Evolutionary conservation across 1,140 invertebrate genomes (phyloP), one percentile per base, ranked within the genome.

Genomic region (Trichomalopsis sarcophagae): DNA sequence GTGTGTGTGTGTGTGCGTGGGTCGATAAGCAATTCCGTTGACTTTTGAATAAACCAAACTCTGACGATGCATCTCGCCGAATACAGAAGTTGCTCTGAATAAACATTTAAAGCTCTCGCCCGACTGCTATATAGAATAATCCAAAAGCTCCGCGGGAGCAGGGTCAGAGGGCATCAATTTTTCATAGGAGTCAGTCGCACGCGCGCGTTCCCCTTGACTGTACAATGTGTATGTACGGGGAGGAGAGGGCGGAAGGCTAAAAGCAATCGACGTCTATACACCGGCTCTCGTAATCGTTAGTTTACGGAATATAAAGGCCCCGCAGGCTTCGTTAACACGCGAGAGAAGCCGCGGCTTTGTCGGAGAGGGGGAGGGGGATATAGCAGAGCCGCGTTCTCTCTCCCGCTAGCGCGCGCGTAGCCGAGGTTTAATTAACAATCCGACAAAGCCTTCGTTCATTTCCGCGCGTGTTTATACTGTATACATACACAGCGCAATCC

Each of bases 401-500:
- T 36, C 33, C 5, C 33, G 2, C 33, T 36, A 0, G 3, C 33
- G 33, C 33, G 10, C 68, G 68, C 13, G 27, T 27, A 27, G 21
- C 74, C 76, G 68, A 47, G 84, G 33, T 82, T 86, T 82, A 86
- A 86, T 86, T 86, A 86, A 86, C 84, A 82, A 73, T 82, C 47
- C 55, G 84, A 82, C 80, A 82, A 78, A 82, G 80, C 80, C 66
- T 86, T 86, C 80, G 73, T 86, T 82, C 80, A 82, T 82, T 86
- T 78, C 80, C 80, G 74, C 47, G 55, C 40, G 66, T 40, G 55
- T 62, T 62, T 62, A 50, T 14, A 50, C 47, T 14, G 47, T 50
- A 50, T 17, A 50, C 44, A 9, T 50, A 62, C 21, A 44, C 7
- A 44, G 40, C 40, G 40, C 40, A 44, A 44, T 44, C 40, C 40